These are phyloP conservation scores for Euphysa ruthae DNA, from an alignment of 30 jellyfish, hydroid and myxozoan genomes.

Conservation along the genomic window DNA sequence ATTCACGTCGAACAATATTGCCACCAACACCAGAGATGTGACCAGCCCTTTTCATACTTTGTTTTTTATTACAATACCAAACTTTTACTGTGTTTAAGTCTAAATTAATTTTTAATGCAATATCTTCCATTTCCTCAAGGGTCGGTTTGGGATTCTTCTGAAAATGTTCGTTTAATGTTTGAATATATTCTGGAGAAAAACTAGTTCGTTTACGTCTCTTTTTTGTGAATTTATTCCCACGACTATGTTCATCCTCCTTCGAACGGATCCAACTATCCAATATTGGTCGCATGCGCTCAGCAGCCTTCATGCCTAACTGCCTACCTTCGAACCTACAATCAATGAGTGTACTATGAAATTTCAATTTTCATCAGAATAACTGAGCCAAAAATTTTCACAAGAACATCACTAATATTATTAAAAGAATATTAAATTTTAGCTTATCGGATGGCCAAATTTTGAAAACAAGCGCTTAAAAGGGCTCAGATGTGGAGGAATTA, in stretches of 20 bases:
- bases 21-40: conserved; percentile 42
- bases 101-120: conserved; percentile 51
- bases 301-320: conserved; percentile 97
- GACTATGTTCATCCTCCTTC: conserved; percentile 64
- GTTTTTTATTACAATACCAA: conserved; percentile 92
- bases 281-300: conserved; percentile 86
- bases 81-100: conserved; percentile 77
- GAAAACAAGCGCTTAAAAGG: no score
- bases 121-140: conserved; percentile 58
- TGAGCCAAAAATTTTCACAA: no score
- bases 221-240: conserved; percentile 53
- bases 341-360: no score
- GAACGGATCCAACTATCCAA: conserved; percentile 71
- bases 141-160: conserved; percentile 88
- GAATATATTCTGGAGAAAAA: conserved; percentile 71
- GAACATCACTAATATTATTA: no score
- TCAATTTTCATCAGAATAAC: no score
- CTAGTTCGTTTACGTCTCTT: conserved; percentile 91
- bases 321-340: conserved; percentile 96
- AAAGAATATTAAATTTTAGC: no score
- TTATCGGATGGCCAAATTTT: no score
- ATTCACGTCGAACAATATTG: neutral
- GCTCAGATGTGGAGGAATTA: no score
- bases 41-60: conserved; percentile 56
- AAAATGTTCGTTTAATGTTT: conserved; percentile 53